phyloP scores from a whole-genome alignment of 30 jellyfish, hydroid and myxozoan species.

The Catostylus mosaicus region DNA sequence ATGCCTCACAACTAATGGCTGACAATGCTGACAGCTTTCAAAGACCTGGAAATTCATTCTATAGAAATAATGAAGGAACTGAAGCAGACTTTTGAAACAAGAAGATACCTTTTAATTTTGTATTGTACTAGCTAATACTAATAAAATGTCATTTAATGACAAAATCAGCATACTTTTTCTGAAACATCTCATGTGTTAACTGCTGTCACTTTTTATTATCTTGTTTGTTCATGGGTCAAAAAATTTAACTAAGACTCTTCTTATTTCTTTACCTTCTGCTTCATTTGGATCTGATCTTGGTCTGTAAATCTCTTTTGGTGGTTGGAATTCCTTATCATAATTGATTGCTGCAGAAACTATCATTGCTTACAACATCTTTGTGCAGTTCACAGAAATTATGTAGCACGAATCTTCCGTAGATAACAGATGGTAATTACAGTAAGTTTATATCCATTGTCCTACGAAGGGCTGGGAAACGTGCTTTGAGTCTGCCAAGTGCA shows the following conservation, averaged over 20 bases:
- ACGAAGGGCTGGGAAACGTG: slow-evolving; percentile 36
- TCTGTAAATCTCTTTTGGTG: slow-evolving; percentile 20
- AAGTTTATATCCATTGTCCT: slow-evolving; percentile 42
- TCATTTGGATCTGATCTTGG: slow-evolving; percentile 19
- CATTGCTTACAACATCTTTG: slow-evolving; percentile 26
- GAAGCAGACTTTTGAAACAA: slow-evolving; percentile 15
- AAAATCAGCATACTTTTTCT: background rate
- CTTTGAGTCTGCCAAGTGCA: slow-evolving; percentile 50
- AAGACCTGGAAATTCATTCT: slow-evolving; percentile 5
- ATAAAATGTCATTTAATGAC: background rate
- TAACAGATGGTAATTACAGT: background rate
- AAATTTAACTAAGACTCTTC: slow-evolving; percentile 12
- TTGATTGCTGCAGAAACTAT: slow-evolving; percentile 24
- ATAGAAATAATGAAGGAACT: background rate
- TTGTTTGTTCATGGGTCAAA: slow-evolving; percentile 26
- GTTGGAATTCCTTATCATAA: slow-evolving; percentile 34
- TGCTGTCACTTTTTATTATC: background rate
- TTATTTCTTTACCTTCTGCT: slow-evolving; percentile 35
- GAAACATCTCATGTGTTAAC: background rate
- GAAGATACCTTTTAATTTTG: background rate
- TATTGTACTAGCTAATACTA: background rate
- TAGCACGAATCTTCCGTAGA: slow-evolving; percentile 8
- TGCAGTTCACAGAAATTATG: slow-evolving; percentile 36
- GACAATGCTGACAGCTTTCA: background rate
- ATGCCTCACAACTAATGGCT: slow-evolving; percentile 6